Base-by-base conservation (phyloP, 1,140 invertebrate genomes). In the Leptonema lineaticorne region DNA sequence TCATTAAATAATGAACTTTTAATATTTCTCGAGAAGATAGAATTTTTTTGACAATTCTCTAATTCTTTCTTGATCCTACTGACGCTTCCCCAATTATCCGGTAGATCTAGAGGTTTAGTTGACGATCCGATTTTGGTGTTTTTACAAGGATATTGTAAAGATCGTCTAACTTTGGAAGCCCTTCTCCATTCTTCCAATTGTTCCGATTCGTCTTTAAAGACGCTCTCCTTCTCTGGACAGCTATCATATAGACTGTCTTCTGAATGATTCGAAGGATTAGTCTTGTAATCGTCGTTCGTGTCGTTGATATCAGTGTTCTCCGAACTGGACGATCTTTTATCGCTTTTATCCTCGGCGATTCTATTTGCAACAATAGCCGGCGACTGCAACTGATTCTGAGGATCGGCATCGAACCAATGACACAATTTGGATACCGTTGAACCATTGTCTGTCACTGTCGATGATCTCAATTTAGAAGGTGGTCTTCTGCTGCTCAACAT, bases 81-180 rank as follows among this genome's bases (percentile, higher is more conserved):
- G 2, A 85, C 83, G 50, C 78, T 84, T 6, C 82, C 83, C 1
- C 75, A 79, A 59, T 75, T 81, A 57, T 78, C 76, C 0, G 84
- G 83, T 27, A 87, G 74, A 74, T 88, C 86, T 37, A 83, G 74
- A 5, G 83, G 81, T 50, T 78, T 83, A 64, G 77, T 78, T 72
- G 74, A 78, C 57, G 76, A 78, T 45, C 77, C 75, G 5, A 76
- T 76, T 22, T 79, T 78, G 0, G 75, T 77, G 67, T 78, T 77
- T 69, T 78, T 78, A 50, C 82, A 84, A 0, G 85, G 83, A 74
- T 86, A 85, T 74, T 89, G 85, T 46, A 90, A 80, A 9, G 88
- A 89, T 59, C 85, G 76, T 33, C 86, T 81, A 20, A 85, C 76
- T 73, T 84, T 85, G 16, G 83, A 84, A 20, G 84, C 83, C 62